A percentile compares a stretch with the other conserved stretches of the same genome.
These are phyloP conservation scores for Branchellion lobata DNA, from an alignment of 2,888 invertebrate genomes.

Conservation along the genomic window DNA sequence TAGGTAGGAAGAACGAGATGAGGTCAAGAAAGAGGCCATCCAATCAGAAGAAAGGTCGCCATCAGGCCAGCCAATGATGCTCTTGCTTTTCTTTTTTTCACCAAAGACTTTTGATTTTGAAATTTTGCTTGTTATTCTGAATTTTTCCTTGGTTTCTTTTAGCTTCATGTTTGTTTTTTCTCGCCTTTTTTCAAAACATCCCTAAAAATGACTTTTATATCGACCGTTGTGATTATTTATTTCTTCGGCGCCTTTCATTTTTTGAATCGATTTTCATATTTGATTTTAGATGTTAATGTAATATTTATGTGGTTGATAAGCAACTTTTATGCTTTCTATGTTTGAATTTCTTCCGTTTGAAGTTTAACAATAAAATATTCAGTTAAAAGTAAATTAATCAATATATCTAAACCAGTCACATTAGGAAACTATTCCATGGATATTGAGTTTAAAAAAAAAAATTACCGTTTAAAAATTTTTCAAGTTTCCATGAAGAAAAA, in stretches of 20 bases:
- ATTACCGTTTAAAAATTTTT: too few relatives aligned
- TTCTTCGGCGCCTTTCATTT: background rate
- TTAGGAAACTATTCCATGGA: too few relatives aligned
- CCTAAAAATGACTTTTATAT: background rate
- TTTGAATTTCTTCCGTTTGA: too few relatives aligned
- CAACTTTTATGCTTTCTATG: too few relatives aligned
- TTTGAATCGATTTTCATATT: background rate
- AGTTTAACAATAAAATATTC: too few relatives aligned
- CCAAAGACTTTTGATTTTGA: too few relatives aligned
- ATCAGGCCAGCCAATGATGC: slow-evolving; percentile 39
- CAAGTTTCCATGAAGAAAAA: too few relatives aligned
- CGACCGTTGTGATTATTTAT: background rate
- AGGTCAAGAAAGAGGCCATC: slow-evolving; percentile 37
- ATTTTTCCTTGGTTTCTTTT: background rate
- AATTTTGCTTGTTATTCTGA: background rate
- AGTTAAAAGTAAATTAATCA: too few relatives aligned
- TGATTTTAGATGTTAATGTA: background rate
- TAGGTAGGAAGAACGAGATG: slow-evolving; percentile 23
- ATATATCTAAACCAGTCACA: too few relatives aligned
- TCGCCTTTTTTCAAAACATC: background rate
- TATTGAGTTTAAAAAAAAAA: too few relatives aligned
- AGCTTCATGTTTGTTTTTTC: background rate
- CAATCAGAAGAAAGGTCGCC: slow-evolving; percentile 35
- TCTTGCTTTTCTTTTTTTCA: slow-evolving; percentile 27
- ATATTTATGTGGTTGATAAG: too few relatives aligned